Evolutionary conservation across 2,888 invertebrate species (phyloP), one percentile per base, ranked within the genome.

Genomic region (Phragmatobia fuliginosa): DNA sequence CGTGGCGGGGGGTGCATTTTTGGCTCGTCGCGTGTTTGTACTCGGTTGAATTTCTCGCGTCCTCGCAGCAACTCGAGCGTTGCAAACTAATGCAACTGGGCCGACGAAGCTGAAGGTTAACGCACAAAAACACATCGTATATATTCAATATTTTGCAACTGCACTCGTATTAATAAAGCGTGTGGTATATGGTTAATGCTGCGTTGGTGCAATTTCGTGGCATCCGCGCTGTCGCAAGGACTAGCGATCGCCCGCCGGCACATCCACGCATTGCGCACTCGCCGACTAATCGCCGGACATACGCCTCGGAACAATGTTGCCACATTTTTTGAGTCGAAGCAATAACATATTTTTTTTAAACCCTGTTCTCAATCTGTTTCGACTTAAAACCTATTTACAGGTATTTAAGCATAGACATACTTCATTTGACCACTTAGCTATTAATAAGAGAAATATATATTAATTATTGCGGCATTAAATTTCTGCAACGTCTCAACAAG

Each of bases 211-310:
- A 94, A 94, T 89, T 87, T 86, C 85, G 90, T 87, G 90, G 93
- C 92, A 92, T 94, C 94, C 94, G 94, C 89, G 91, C 90, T 94
- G 93, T 92, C 93, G 94, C 91, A 94, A 94, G 92, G 88, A 85
- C 86, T 84, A 81, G 86, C 87, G 84, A 82, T 86, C 88, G 86
- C 82, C 78, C 76, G 82, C 80, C 79, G 77, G 92, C 89, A 88
- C 94, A 94, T 94, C 94, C 94, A 92, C 90, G 88, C 87, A 88
- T 93, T 93, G 94, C 94, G 92, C 88, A 92, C 85, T 87, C 86
- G 83, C 84, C 72, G 78, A 72, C 87, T 92, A 94, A 94, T 94
- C 91, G 91, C 93, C 94, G 94, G 94, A 94, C 91, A 92, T 91
- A 81, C 86, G 88, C 88, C 85, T 87, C 90, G 92, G 92, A 93